These are phyloP conservation scores for Paguma larvata DNA, from an alignment of 2,797 vertebrate species.

Conservation along the genomic window DNA sequence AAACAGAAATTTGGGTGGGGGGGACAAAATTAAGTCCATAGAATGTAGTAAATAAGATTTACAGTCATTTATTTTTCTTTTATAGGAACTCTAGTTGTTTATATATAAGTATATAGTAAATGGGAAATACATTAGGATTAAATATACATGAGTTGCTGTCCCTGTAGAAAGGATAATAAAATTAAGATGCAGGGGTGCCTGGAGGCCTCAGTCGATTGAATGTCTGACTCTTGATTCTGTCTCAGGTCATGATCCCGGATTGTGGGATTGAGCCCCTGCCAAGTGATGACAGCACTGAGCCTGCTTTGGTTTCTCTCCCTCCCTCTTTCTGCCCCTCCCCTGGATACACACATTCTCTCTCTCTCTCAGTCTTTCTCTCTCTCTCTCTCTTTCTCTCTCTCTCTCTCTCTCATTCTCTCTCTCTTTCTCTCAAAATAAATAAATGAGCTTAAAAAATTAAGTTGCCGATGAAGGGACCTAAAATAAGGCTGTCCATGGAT, in stretches of 20 bases:
- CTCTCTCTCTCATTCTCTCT: too few relatives aligned
- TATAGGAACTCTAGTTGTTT: neutral
- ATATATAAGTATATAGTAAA: neutral
- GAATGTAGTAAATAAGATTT: neutral
- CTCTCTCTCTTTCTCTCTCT: too few relatives aligned
- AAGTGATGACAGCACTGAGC: too few relatives aligned
- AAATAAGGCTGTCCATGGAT: neutral
- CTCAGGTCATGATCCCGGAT: too few relatives aligned
- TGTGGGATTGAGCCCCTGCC: too few relatives aligned
- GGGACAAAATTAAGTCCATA: neutral
- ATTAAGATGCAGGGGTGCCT: neutral
- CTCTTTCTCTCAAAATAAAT: too few relatives aligned
- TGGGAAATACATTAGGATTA: neutral
- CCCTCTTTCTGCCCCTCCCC: too few relatives aligned
- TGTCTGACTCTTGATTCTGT: too few relatives aligned
- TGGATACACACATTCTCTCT: too few relatives aligned
- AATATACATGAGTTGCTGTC: neutral
- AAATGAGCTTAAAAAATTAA: neutral
- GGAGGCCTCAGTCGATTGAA: too few relatives aligned
- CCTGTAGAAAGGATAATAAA: neutral
- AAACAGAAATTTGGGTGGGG: neutral
- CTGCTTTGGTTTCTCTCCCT: too few relatives aligned
- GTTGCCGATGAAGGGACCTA: neutral
- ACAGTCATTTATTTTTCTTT: neutral
- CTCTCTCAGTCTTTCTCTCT: too few relatives aligned